phyloP scores from a whole-genome alignment of 2,113 vertebrate species.

The Morone chrysops region DNA sequence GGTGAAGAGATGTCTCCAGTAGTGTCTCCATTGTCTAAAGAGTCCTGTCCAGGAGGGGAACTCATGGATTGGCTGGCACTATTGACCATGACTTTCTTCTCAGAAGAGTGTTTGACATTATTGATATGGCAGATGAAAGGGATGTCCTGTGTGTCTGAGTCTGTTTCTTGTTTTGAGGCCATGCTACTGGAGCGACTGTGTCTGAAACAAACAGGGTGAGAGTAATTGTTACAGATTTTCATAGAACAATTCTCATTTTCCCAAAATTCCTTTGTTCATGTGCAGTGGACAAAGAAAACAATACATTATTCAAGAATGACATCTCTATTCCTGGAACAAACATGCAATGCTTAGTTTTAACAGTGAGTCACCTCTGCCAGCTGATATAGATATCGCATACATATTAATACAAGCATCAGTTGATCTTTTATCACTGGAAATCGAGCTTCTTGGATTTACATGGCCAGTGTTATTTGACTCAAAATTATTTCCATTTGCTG shows the following conservation, averaged over 20 bases:
- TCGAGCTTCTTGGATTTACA: conserved; percentile 8
- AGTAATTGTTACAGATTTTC: conserved; percentile 7
- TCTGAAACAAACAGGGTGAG: conserved; percentile 79
- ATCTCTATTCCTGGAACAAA: conserved; percentile 35
- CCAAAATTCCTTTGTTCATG: neutral
- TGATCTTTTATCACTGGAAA: conserved; percentile 5
- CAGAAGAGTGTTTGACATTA: conserved; percentile 87
- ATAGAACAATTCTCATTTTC: neutral
- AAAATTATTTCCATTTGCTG: conserved; percentile 28
- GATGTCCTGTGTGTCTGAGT: conserved; percentile 92
- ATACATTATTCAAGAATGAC: conserved; percentile 14
- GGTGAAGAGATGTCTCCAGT: conserved; percentile 79
- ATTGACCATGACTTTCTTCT: conserved; percentile 88
- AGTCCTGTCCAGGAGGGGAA: conserved; percentile 84
- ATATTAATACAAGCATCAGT: conserved; percentile 10
- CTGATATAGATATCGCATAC: conserved; percentile 9
- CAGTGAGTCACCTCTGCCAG: conserved; percentile 6
- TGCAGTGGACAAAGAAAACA: conserved; percentile 23
- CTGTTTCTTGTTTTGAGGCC: conserved; percentile 95
- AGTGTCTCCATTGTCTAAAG: conserved; percentile 87
- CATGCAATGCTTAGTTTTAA: conserved; percentile 5
- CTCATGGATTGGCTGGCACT: conserved; percentile 88
- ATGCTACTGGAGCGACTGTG: conserved; percentile 93
- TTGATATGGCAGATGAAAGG: conserved; percentile 86
- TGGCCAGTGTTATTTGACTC: conserved; percentile 12